These are phyloP conservation scores for Tachysurus fulvidraco DNA, from an alignment of 2,113 vertebrate genomes.

Conservation along the genomic window DNA sequence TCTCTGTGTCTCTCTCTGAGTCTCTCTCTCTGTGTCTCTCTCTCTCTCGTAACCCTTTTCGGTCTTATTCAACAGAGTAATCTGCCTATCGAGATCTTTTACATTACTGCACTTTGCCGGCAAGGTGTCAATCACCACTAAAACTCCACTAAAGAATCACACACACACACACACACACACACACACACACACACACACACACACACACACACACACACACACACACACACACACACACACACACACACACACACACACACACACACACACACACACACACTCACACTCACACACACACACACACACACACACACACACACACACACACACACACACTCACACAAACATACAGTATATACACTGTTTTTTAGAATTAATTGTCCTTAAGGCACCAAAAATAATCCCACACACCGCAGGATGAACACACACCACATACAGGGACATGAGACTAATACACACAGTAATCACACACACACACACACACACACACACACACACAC, in stretches of 20 bases:
- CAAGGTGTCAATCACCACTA: not conserved
- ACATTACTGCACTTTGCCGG: not conserved
- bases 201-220: not conserved
- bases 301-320: slow-evolving; percentile 5
- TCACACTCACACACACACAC: not conserved
- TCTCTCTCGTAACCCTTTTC: not conserved
- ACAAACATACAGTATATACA: no score
- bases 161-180: not conserved
- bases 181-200: slow-evolving; percentile 4
- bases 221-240: slow-evolving; percentile 6
- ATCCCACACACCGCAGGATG: slow-evolving; percentile 14
- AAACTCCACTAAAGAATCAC: not conserved
- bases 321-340: not conserved
- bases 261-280: slow-evolving; percentile 5
- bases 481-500: not conserved
- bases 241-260: not conserved
- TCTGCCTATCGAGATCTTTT: not conserved
- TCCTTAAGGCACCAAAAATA: slow-evolving; percentile 15
- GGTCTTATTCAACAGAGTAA: no score
- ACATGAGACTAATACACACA: not conserved
- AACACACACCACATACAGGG: slow-evolving; percentile 27
- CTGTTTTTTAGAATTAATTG: not conserved
- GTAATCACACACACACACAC: slow-evolving; percentile 4
- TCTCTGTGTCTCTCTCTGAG: no score
- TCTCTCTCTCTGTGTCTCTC: no score